Evolutionary conservation across 2,888 invertebrate species (phyloP).

Genomic region (Trimorus sp.): DNA sequence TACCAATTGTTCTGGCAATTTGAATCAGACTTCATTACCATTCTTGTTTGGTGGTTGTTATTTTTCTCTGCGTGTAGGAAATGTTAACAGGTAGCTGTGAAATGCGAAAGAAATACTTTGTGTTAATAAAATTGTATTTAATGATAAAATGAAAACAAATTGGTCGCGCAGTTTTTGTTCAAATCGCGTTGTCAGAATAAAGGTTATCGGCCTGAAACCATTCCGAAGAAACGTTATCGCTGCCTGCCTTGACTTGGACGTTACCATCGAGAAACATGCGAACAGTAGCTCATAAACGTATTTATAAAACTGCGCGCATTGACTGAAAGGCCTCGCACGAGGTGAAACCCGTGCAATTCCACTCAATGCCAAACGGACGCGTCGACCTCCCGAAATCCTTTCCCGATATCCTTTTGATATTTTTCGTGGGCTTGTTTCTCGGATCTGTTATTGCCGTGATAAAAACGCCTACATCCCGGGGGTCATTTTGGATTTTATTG

Average conservation of each 20-base stretch:
- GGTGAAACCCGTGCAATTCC: constrained; percentile 2
- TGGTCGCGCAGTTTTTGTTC: too few relatives aligned
- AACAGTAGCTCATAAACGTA: background rate
- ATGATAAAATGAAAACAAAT: too few relatives aligned
- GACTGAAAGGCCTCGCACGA: constrained; percentile 2
- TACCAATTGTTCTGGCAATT: too few relatives aligned
- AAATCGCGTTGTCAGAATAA: too few relatives aligned
- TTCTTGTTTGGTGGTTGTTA: too few relatives aligned
- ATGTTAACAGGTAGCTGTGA: too few relatives aligned
- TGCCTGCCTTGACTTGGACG: too few relatives aligned
- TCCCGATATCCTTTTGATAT: constrained; percentile 19
- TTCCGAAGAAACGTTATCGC: too few relatives aligned
- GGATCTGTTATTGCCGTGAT: constrained; percentile 59
- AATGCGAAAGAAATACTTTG: too few relatives aligned
- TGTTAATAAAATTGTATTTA: too few relatives aligned
- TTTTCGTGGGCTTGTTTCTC: constrained; percentile 43
- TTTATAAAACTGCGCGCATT: background rate
- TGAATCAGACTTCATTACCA: background rate
- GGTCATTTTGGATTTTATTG: constrained; percentile 62
- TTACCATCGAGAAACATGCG: background rate
- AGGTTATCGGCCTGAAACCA: too few relatives aligned
- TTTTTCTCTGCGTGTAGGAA: too few relatives aligned
- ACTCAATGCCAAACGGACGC: constrained; percentile 11
- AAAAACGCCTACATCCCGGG: constrained; percentile 63
- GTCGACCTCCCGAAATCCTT: constrained; percentile 35